Percentiles rank a stretch among this genome's conserved stretches.
Conservation (phyloP, 2,888 invertebrate species). For the Melolontha melolontha region DNA sequence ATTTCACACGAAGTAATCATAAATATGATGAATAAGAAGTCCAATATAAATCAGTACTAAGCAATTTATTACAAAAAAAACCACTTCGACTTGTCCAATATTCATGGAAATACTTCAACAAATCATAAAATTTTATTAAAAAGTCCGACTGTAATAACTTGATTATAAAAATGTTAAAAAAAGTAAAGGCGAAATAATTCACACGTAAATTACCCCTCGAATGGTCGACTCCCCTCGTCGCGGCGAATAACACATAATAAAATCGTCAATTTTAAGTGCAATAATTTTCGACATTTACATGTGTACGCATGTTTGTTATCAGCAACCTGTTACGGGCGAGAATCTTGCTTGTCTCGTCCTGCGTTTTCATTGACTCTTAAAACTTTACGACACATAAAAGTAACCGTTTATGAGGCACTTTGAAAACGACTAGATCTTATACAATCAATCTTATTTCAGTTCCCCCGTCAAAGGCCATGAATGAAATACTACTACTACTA, state of each 20-base stretch:
- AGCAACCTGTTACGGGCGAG: slow-evolving; percentile 50
- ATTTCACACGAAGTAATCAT: neutral
- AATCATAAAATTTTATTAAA: neutral
- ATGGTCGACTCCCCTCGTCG: neutral
- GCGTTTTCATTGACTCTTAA: slow-evolving; percentile 65
- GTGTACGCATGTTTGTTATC: slow-evolving; percentile 44
- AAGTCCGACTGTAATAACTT: neutral
- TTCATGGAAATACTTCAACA: no score
- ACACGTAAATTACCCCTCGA: slow-evolving; percentile 8
- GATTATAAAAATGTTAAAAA: neutral
- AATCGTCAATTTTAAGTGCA: slow-evolving; percentile 30
- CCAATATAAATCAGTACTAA: no score
- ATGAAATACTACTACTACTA: slow-evolving; percentile 38
- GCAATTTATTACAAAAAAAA: neutral
- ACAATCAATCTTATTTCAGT: slow-evolving; percentile 58
- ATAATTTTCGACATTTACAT: slow-evolving; percentile 39
- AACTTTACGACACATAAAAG: slow-evolving; percentile 66
- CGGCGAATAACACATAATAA: slow-evolving; percentile 30
- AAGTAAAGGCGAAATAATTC: neutral
- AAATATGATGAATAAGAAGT: no score
- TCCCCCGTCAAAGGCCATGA: slow-evolving; percentile 38
- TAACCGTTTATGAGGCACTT: slow-evolving; percentile 66
- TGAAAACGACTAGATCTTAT: slow-evolving; percentile 56
- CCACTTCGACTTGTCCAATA: no score
- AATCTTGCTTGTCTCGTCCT: slow-evolving; percentile 60